phyloP scores from a whole-genome alignment of 2,888 invertebrate genomes.

The Cryptophagus acutangulus region DNA sequence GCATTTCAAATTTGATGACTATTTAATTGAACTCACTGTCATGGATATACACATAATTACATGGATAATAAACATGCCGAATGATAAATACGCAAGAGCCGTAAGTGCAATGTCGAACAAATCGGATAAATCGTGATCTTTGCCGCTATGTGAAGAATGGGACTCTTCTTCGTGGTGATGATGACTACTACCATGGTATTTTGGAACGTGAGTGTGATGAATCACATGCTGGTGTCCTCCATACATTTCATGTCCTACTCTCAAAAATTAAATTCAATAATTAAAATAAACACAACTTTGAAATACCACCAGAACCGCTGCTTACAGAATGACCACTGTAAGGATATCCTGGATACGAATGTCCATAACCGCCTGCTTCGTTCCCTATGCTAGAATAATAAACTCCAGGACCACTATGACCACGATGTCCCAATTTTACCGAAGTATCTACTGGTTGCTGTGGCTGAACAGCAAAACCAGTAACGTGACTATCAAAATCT shows the following conservation, averaged over 20 bases:
- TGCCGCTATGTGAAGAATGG: slow-evolving; percentile 35
- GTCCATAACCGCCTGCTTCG: slow-evolving; percentile 15
- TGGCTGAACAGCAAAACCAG: slow-evolving; percentile 48
- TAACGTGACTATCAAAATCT: slow-evolving; percentile 59
- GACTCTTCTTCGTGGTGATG: neutral
- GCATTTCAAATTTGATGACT: slow-evolving; percentile 22
- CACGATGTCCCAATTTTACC: slow-evolving; percentile 32
- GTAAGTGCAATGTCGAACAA: slow-evolving; percentile 77
- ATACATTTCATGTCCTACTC: slow-evolving; percentile 6
- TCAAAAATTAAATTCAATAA: too few species aligned
- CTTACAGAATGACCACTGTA: neutral
- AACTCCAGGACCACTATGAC: slow-evolving; percentile 26
- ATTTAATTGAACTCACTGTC: slow-evolving; percentile 49
- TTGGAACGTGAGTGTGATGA: slow-evolving; percentile 38
- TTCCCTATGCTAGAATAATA: too few species aligned
- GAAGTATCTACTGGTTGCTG: slow-evolving; percentile 17
- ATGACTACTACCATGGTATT: slow-evolving; percentile 30
- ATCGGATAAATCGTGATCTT: slow-evolving; percentile 64
- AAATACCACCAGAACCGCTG: slow-evolving; percentile 12
- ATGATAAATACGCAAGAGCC: slow-evolving; percentile 74
- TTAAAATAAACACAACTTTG: too few species aligned
- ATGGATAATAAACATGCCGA: slow-evolving; percentile 75
- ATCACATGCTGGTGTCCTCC: slow-evolving; percentile 19
- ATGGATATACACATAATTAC: slow-evolving; percentile 68
- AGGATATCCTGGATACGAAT: neutral